Base-by-base conservation (phyloP, 2,888 invertebrate species). In the Scrobipalpa atriplicella region DNA sequence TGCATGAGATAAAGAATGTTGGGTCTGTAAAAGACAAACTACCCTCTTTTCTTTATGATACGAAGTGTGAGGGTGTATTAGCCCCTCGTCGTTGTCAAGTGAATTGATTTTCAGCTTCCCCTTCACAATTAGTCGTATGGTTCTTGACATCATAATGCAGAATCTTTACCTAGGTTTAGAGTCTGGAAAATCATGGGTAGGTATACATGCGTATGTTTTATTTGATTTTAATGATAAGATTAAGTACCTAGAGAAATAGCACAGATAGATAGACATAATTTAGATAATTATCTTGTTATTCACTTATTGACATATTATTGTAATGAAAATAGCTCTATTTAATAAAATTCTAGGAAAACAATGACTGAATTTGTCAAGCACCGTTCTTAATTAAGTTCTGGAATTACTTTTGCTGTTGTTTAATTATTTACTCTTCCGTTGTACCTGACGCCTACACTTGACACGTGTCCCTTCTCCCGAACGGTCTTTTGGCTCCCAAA, bases 101-200 rank as follows among this genome's bases (percentile, higher is more conserved):
- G 86, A 87, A 89, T 87, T 89, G 89, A 89, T 88, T 89, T 83
- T 81, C 74, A 75, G 75, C 77, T 70, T 78, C 81, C 81, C 79
- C 78, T 72, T 68, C 67, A 66, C 68, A 72, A 58, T n/a, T 58
- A 29, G n/a, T 38, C 16, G 38, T 9, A 70, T 19, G 39, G 19
- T 66, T 66, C 54, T 61, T 64, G 52, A 68, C 66, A 63, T 66
- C 54, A 64, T 61, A n/a, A 64, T 58, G 43, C 41, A n/a, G 13
- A 70, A 72, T 67, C 65, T 66, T 13, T n/a, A n/a, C n/a, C n/a
- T n/a, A n/a, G n/a, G n/a, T n/a, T n/a, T n/a, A n/a, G n/a, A n/a
- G n/a, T n/a, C n/a, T n/a, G n/a, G n/a, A n/a, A n/a, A n/a, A n/a
- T n/a, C n/a, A n/a, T n/a, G n/a, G n/a, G n/a, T n/a, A n/a, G n/a